A percentile compares a stretch with the other conserved stretches of the same genome.
Conservation (phyloP, 2,113 vertebrate species). For the Prunella fulvescens region DNA sequence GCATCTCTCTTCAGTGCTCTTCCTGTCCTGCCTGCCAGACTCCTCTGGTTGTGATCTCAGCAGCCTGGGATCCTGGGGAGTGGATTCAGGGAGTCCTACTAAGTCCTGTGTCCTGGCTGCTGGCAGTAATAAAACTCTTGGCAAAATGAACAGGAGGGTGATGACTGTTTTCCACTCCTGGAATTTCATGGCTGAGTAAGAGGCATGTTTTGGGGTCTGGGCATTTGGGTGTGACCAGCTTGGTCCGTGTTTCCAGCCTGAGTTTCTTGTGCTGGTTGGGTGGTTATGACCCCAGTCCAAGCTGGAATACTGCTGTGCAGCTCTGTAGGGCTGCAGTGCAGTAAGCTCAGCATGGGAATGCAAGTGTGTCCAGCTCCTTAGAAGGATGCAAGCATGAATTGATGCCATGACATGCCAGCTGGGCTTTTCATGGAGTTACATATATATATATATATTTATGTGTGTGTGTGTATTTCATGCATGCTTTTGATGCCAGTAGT, state of each 20-base stretch:
- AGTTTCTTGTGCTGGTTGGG: rapidly evolving
- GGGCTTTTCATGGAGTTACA: not conserved
- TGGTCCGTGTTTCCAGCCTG: not conserved
- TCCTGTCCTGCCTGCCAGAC: not conserved
- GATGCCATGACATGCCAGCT: not conserved
- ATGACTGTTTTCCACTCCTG: not conserved
- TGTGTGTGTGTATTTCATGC: not conserved
- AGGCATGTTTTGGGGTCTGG: not conserved
- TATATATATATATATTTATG: rapidly evolving
- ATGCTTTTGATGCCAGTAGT: not conserved
- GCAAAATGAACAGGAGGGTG: not conserved
- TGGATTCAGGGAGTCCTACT: not conserved
- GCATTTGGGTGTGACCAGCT: not conserved
- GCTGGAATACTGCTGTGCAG: not conserved
- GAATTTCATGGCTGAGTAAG: not conserved
- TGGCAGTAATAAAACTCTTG: not conserved
- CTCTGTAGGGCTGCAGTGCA: not conserved
- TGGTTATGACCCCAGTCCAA: not conserved
- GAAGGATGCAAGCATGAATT: not conserved
- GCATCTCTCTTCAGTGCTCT: not conserved
- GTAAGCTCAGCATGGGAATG: rapidly evolving
- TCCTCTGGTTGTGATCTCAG: not conserved
- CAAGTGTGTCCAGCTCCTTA: not conserved
- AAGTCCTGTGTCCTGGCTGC: not conserved
- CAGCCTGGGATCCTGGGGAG: not conserved